A percentile compares a stretch with the other conserved stretches of the same genome.
Evolutionary conservation across 2,797 vertebrate genomes (phyloP).

Genomic region (Morus bassanus): DNA sequence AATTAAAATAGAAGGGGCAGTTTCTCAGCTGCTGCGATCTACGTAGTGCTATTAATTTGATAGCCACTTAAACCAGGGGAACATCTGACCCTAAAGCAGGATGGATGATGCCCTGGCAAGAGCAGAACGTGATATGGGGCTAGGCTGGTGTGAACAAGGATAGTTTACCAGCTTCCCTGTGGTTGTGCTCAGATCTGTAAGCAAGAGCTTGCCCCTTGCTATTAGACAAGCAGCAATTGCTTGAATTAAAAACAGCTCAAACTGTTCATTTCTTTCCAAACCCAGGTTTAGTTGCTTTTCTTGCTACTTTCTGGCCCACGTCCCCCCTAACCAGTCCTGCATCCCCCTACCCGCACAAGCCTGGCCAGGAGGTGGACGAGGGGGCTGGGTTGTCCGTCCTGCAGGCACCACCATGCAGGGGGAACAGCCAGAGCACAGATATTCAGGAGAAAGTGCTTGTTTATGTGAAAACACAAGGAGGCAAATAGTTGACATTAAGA

Average conservation of each 20-base stretch:
- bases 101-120: neutral
- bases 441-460: conserved; percentile 29
- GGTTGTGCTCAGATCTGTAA: neutral
- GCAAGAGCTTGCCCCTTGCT: neutral
- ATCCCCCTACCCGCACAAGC: accelerated
- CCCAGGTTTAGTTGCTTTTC: neutral
- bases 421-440: neutral
- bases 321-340: neutral
- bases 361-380: neutral
- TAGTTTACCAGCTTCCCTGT: neutral
- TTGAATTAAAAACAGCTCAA: neutral
- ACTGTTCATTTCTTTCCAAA: neutral
- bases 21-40: neutral
- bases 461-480: conserved; percentile 62
- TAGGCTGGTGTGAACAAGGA: neutral
- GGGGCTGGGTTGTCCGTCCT: accelerated
- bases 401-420: accelerated
- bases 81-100: neutral
- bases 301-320: accelerated
- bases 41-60: neutral
- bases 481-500: conserved; percentile 78
- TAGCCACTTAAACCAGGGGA: neutral
- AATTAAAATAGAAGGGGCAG: neutral
- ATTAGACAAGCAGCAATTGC: neutral
- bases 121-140: accelerated